Base-by-base conservation (phyloP, 2,113 vertebrate genomes). In the Synodontis membranacea region DNA sequence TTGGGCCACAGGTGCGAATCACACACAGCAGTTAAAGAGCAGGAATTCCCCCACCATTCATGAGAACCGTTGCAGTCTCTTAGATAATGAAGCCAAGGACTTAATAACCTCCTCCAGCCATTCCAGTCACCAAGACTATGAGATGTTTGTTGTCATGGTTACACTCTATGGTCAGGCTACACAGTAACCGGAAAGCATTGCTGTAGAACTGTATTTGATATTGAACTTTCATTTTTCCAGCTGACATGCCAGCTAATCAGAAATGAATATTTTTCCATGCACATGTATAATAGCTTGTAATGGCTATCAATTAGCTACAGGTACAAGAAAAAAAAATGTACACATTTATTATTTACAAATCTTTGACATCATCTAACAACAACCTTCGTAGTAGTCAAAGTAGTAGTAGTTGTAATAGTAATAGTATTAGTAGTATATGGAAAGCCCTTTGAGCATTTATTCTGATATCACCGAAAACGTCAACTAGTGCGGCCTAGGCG, bases 91-190 rank as follows among this genome's bases (percentile, higher is more conserved):
- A 44, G 14, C 25, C 25, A 82, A n/a, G 1, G 7, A 17, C 80
- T 46, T 62, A 62, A 82, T 17, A 82, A 62, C 80, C 37, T 60
- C 23, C 25, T 60, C 23, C 25, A 81, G 56, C 37, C 37, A 44
- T 62, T 82, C 54, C 28, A n/a, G 23, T 60, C 37, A 81, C 21
- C 23, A 62, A 15, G 34, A 44, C 21, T 56, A 39, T 42, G 21
- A 62, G 39, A 62, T 82, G 39, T 44, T 62, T 21, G 37, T 82
- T 81, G 78, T 80, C 78, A 80, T 80, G 78, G 78, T 80, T 80
- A 81, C 80, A 44, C 56, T 62, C 52, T 60, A 39, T 80, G 54
- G 9, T 12, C 12, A 34, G 54, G 4, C 31, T 80, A 39, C 19
- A 80, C 14, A 80, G 31, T 37, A 37, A 56, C 56, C 78, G 54